These are phyloP conservation scores for Polyodon spathula DNA, from an alignment of 2,113 vertebrate species.

Conservation along the genomic window DNA sequence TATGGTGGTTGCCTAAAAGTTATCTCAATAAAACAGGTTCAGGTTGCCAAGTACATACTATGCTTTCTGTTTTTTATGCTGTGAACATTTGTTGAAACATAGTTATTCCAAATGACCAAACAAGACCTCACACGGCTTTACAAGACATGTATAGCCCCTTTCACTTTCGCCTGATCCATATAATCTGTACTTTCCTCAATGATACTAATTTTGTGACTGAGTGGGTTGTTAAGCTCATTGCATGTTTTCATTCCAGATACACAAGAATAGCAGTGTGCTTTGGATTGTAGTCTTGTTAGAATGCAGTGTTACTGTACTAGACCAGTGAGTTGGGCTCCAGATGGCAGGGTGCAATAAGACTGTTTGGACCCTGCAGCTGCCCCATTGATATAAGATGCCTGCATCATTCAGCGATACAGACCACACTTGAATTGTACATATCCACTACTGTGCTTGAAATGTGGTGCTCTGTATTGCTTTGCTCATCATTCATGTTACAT, in stretches of 20 bases:
- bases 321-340: neutral
- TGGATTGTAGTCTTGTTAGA: neutral
- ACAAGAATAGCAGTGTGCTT: neutral
- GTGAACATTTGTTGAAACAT: slow-evolving; percentile 51
- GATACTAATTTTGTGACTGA: neutral
- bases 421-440: neutral
- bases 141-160: neutral
- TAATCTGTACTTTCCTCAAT: neutral
- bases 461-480: neutral
- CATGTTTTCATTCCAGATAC: neutral
- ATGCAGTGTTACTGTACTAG: neutral
- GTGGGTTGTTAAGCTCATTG: neutral
- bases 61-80: slow-evolving; percentile 8
- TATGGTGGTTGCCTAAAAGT: neutral
- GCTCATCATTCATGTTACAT: neutral
- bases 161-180: neutral
- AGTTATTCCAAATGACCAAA: slow-evolving; percentile 27
- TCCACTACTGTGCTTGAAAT: neutral
- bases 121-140: slow-evolving; percentile 45
- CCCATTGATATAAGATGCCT: neutral
- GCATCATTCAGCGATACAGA: neutral
- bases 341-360: too few species aligned
- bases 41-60: neutral
- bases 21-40: too few species aligned
- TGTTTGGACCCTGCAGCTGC: too few species aligned